Percentiles rank a stretch among this genome's conserved stretches.
Evolutionary conservation across 2,888 invertebrate genomes (phyloP).

Genomic region (Diarsia dahlii): DNA sequence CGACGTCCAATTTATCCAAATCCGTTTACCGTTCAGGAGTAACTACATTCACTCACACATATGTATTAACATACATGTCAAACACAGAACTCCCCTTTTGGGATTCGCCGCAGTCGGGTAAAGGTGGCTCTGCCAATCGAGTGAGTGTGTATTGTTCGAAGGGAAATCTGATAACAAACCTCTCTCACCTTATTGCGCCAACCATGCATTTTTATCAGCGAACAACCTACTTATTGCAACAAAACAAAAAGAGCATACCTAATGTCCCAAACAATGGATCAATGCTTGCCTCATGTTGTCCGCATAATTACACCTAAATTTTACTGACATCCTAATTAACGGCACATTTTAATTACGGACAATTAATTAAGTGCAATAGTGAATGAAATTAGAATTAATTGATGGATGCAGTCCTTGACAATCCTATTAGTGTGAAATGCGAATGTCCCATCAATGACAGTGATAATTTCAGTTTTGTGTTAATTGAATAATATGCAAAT

Average conservation of each 20-base stretch:
- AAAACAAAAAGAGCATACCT: neutral
- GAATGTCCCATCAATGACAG: constrained; percentile 23
- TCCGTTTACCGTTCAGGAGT: too few relatives aligned
- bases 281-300: neutral
- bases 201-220: neutral
- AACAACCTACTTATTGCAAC: neutral
- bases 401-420: constrained; percentile 34
- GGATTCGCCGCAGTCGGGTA: too few relatives aligned
- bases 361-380: constrained; percentile 31
- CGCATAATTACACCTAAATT: neutral
- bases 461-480: neutral
- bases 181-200: neutral
- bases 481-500: constrained; percentile 25
- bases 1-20: too few relatives aligned
- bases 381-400: constrained; percentile 35
- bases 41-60: too few relatives aligned
- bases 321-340: constrained; percentile 6
- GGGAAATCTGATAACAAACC: neutral
- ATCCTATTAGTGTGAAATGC: constrained; percentile 36
- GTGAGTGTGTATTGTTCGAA: neutral
- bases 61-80: too few relatives aligned
- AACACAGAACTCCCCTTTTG: too few relatives aligned
- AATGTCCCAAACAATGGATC: neutral
- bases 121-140: neutral
- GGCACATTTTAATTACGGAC: constrained; percentile 13